phyloP scores from a whole-genome alignment of 2,113 vertebrate species.

The Esox niger region DNA sequence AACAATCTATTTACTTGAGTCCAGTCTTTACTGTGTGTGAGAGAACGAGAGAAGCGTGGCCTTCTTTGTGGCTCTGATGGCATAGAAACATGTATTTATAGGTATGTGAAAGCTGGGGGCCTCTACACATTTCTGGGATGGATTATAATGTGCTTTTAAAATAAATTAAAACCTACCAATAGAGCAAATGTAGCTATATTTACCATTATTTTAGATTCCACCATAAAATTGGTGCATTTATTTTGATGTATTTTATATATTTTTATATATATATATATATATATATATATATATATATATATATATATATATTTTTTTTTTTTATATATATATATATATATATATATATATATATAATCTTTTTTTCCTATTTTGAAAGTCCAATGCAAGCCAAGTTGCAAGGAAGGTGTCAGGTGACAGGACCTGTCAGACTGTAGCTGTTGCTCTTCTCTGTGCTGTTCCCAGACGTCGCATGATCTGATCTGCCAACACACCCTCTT shows the following conservation, averaged over 20 bases:
- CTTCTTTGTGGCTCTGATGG: slow-evolving; percentile 21
- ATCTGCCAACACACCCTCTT: too few relatives aligned
- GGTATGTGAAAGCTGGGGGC: slow-evolving; percentile 62
- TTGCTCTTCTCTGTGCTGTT: too few relatives aligned
- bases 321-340: too few relatives aligned
- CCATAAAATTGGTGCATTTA: slow-evolving; percentile 47
- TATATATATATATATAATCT: too few relatives aligned
- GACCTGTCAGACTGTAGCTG: neutral
- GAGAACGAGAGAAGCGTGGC: slow-evolving; percentile 9
- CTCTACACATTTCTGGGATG: slow-evolving; percentile 56
- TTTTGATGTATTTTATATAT: neutral
- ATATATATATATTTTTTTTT: neutral
- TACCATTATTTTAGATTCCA: slow-evolving; percentile 55
- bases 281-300: too few relatives aligned
- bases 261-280: too few relatives aligned
- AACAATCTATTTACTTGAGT: slow-evolving; percentile 59
- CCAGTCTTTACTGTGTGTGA: slow-evolving; percentile 36
- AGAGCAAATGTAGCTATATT: slow-evolving; percentile 58
- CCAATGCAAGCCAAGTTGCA: slow-evolving; percentile 44
- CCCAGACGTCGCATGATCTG: too few relatives aligned
- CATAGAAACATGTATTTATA: slow-evolving; percentile 74
- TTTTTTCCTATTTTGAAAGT: slow-evolving; percentile 18
- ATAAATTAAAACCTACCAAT: slow-evolving; percentile 53
- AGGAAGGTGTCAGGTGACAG: slow-evolving; percentile 44
- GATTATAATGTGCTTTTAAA: slow-evolving; percentile 59